phyloP scores from a whole-genome alignment of 2,888 invertebrate species.

The Tenthredo amoena region DNA sequence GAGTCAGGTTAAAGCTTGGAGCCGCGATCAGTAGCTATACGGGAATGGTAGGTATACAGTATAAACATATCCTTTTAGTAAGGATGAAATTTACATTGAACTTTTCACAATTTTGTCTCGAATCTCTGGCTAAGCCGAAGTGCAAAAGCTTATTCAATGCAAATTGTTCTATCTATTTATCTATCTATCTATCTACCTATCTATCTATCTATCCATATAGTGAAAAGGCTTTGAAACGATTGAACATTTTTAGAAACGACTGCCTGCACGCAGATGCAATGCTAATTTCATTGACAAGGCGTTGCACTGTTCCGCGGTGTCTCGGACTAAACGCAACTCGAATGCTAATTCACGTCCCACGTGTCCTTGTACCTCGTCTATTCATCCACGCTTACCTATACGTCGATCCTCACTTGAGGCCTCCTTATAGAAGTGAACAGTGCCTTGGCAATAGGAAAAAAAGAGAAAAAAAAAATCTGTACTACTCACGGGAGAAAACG shows the following conservation, averaged over 20 bases:
- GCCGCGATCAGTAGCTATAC: neutral
- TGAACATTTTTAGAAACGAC: slow-evolving; percentile 37
- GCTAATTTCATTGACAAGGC: slow-evolving; percentile 52
- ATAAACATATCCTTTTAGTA: neutral
- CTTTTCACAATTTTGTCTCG: slow-evolving; percentile 47
- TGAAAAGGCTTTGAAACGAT: slow-evolving; percentile 40
- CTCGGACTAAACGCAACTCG: slow-evolving; percentile 46
- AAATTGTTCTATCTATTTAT: slow-evolving; percentile 37
- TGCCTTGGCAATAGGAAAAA: neutral
- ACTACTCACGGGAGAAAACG: slow-evolving; percentile 13
- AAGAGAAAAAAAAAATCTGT: neutral
- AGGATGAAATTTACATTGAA: slow-evolving; percentile 36
- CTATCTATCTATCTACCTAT: slow-evolving; percentile 7
- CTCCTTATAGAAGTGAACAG: slow-evolving; percentile 8
- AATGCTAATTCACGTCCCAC: slow-evolving; percentile 52
- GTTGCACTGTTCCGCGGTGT: slow-evolving; percentile 50
- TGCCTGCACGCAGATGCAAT: slow-evolving; percentile 39
- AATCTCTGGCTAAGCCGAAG: neutral
- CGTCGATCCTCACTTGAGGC: neutral
- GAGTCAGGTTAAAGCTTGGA: slow-evolving; percentile 4
- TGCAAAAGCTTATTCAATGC: slow-evolving; percentile 39
- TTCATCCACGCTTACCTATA: slow-evolving; percentile 26
- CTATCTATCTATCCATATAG: slow-evolving; percentile 39
- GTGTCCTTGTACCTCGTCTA: slow-evolving; percentile 51
- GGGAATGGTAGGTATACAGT: neutral